Evolutionary conservation across 2,113 vertebrate species (phyloP).

Genomic region (Eclectus roratus): DNA sequence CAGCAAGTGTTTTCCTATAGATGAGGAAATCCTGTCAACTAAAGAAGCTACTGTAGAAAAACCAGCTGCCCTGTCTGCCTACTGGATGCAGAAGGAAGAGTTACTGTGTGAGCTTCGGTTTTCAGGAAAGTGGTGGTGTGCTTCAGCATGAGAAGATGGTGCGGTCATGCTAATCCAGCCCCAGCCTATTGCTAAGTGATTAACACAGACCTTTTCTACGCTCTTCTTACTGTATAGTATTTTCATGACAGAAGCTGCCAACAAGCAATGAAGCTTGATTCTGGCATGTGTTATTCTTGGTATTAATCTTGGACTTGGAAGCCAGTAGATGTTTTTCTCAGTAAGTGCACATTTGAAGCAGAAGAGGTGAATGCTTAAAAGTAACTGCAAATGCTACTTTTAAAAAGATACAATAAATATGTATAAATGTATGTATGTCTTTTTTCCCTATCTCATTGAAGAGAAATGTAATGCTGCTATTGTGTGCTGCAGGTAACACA

Average conservation of each 20-base stretch:
- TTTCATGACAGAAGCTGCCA: constrained; percentile 60
- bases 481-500: not conserved
- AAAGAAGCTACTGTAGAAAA: constrained; percentile 37
- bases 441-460: constrained; percentile 39
- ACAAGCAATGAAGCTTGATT: constrained; percentile 56
- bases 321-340: constrained; percentile 62
- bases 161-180: not conserved
- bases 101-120: not conserved
- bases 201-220: constrained; percentile 50
- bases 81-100: not conserved
- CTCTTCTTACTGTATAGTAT: constrained; percentile 35
- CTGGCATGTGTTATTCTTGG: constrained; percentile 50
- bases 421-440: constrained; percentile 64
- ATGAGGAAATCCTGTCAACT: not conserved
- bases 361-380: constrained; percentile 57
- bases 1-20: constrained; percentile 35
- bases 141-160: not conserved
- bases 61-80: constrained; percentile 15
- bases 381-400: constrained; percentile 56
- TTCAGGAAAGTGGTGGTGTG: constrained; percentile 8
- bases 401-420: constrained; percentile 57
- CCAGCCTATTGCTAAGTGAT: constrained; percentile 21
- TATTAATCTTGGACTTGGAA: constrained; percentile 70
- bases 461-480: not conserved
- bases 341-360: constrained; percentile 58